Conservation (phyloP, 2,888 invertebrate species). For the Keiferia lycopersicella region DNA sequence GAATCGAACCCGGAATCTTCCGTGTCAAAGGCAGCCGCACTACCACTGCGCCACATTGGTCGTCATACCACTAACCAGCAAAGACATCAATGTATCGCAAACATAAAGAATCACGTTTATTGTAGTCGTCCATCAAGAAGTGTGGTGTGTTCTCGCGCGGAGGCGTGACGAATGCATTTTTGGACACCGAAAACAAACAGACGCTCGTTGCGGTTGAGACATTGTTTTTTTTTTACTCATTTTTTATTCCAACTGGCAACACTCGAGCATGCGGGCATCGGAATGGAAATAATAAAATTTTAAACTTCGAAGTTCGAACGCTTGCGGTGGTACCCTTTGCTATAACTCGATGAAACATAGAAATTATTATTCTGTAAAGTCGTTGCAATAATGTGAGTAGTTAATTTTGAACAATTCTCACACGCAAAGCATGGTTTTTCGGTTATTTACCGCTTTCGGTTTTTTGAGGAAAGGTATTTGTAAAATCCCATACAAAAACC, state of each 20-base stretch:
- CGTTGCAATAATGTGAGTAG: neutral
- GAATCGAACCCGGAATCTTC: too few species aligned
- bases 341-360: neutral
- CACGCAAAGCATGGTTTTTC: too few species aligned
- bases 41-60: too few species aligned
- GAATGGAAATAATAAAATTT: slow-evolving; percentile 51
- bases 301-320: slow-evolving; percentile 32
- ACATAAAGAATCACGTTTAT: neutral
- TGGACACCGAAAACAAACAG: slow-evolving; percentile 66
- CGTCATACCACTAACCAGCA: too few species aligned
- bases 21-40: too few species aligned
- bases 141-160: slow-evolving; percentile 30
- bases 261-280: slow-evolving; percentile 53
- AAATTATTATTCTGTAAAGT: neutral
- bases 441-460: too few species aligned
- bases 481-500: too few species aligned
- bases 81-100: neutral
- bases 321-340: slow-evolving; percentile 32
- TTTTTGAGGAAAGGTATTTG: too few species aligned
- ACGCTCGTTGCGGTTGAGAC: slow-evolving; percentile 32
- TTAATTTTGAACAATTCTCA: neutral
- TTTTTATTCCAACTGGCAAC: slow-evolving; percentile 20
- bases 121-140: slow-evolving; percentile 11
- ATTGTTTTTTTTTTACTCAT: slow-evolving; percentile 32
- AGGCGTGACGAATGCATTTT: slow-evolving; percentile 58